Evolutionary conservation across 2,888 invertebrate species (phyloP), one percentile per base, ranked within the genome.

Genomic region (Oscheius onirici): DNA sequence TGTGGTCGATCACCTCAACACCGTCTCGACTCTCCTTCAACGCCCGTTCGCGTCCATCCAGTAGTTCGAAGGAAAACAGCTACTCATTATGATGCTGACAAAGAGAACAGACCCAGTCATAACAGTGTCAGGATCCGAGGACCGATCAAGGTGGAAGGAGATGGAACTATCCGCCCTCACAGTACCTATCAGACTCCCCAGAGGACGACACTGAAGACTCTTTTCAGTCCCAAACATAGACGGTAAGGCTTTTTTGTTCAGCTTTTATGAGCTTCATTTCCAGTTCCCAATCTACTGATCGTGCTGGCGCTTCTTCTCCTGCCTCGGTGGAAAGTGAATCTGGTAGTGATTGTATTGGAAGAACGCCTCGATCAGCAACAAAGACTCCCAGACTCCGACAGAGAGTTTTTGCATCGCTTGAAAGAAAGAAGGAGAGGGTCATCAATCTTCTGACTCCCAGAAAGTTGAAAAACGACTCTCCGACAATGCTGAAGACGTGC

Each of bases 381-480:
- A 81, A 83, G 74, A 82, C 85, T 15, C 78, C 83, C 8, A 69
- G 81, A 51, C 71, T 86, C 22, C 72, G 80, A n/a, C 80, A 79
- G 60, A 75, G 85, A n/a, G 76, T 72, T 71, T 90, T 92, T 86
- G 92, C 92, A 46, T 92, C 92, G 83, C 90, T 93, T 70, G 93
- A 93, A 88, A 90, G 92, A 71, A 91, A 92, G 43, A 88, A 92
- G 72, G 91, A 92, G 83, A 90, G 90, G 72, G 91, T 93, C 77
- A 90, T 91, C 78, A 91, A 91, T 79, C 91, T 92, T 84, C 89
- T 93, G 46, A 93, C 93, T 1, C 93, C 93, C 0, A 86, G 89
- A 73, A 86, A 83, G 68, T 68, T 80, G 57, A 77, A 76, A 5
- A 69, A 68, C 44, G 83, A 84, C 46, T 79, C 76, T 17, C 82